Base-by-base conservation (phyloP, 2,888 invertebrate species). In the Melanostoma scalare region DNA sequence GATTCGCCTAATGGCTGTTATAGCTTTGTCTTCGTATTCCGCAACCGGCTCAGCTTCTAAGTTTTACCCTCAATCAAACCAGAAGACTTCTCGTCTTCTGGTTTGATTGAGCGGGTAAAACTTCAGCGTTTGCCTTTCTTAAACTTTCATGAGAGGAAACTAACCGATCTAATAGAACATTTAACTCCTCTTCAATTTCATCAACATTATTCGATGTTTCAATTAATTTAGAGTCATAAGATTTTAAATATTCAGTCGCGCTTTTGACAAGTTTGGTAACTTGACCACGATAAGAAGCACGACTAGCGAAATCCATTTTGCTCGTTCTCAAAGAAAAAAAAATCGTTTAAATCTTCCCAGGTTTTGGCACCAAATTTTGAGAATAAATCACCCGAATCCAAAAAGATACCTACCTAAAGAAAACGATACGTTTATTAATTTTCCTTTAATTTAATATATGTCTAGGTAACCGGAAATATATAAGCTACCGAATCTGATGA, bases 331-430 rank as follows among this genome's bases (percentile, higher is more conserved):
- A 33, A 46, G 46, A 8, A 20, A 40, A 33, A 31, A 3, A 40
- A 53, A 33, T 2, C 4, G 44, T 9, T 48, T 36, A 52, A 46
- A 3, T 2, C 20, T 30, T 61, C 60, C 71, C 53, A 53, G 71
- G 53, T 60, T 72, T 72, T 53, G 53, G 61, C 61, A 72, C 71
- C 60, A 72, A 50, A 72, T 72, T 56, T 56, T 2, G 40, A n/a
- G n/a, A n/a, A n/a, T n/a, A n/a, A n/a, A n/a, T n/a, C n/a, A n/a
- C n/a, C n/a, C n/a, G n/a, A n/a, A n/a, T n/a, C 52, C 52, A 53
- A 53, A n/a, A 35, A 3, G 33, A 35, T n/a, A n/a, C n/a, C n/a
- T n/a, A 6, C n/a, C 33, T n/a, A 10, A 8, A 6, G 36, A 55
- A 38, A 38, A 10, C 33, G 35, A 53, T n/a, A 1, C 33, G 36